Conservation (phyloP, 1,140 invertebrate species). For the Bacillus rossius region DNA sequence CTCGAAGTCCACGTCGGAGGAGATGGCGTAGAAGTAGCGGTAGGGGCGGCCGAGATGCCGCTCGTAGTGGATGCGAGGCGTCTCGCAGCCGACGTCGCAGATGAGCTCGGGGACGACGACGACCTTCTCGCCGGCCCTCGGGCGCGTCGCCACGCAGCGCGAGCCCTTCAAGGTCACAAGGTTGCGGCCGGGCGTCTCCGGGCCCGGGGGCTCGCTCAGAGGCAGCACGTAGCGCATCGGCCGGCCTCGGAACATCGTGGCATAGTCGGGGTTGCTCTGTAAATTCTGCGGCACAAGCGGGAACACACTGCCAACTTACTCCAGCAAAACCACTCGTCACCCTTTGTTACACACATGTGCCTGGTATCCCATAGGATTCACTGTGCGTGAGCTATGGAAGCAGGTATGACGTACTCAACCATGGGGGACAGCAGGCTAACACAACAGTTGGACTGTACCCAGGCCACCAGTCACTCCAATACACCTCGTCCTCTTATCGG, state of each 20-base stretch:
- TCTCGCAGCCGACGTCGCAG: slow-evolving; percentile 73
- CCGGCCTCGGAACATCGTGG: slow-evolving; percentile 67
- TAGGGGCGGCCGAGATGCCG: slow-evolving; percentile 59
- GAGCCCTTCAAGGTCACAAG: slow-evolving; percentile 43
- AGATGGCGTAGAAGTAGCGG: slow-evolving; percentile 84
- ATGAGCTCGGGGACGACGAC: slow-evolving; percentile 58
- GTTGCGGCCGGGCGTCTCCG: slow-evolving; percentile 34
- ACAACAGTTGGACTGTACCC: no score
- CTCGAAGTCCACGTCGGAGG: slow-evolving; percentile 73
- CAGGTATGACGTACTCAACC: no score
- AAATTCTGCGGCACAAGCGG: slow-evolving; percentile 50
- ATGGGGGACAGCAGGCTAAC: no score
- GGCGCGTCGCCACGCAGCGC: slow-evolving; percentile 46
- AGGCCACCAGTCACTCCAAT: no score
- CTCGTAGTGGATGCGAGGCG: slow-evolving; percentile 74
- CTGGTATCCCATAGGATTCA: no score
- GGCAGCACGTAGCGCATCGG: slow-evolving; percentile 69
- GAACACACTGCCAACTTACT: no score
- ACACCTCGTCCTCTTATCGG: no score
- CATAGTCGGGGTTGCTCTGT: slow-evolving; percentile 72
- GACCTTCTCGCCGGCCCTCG: slow-evolving; percentile 42
- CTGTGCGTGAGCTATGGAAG: no score
- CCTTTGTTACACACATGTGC: no score
- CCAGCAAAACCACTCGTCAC: no score
- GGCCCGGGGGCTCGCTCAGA: slow-evolving; percentile 31